Evolutionary conservation across 2,888 invertebrate species (phyloP).

Genomic region (Lithophane semibrunnea): DNA sequence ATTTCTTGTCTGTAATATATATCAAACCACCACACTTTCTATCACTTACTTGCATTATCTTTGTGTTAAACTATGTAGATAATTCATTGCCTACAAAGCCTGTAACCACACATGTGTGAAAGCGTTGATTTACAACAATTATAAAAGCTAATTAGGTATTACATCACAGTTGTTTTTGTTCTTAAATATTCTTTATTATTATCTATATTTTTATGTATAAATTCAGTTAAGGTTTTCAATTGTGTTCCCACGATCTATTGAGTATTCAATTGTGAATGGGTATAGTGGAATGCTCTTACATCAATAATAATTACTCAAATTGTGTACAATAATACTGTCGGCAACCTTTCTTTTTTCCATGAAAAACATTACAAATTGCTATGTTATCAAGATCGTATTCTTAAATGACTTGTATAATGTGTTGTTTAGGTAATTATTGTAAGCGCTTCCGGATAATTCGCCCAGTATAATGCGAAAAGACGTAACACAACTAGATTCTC

Average conservation of each 20-base stretch:
- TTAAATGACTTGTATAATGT: slow-evolving; percentile 57
- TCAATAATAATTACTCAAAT: slow-evolving; percentile 83
- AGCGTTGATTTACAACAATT: slow-evolving; percentile 57
- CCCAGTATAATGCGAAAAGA: slow-evolving; percentile 13
- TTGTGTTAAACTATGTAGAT: slow-evolving; percentile 31
- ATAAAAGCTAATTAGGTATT: slow-evolving; percentile 66
- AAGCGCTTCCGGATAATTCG: slow-evolving; percentile 54
- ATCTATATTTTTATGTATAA: slow-evolving; percentile 57
- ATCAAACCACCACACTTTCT: slow-evolving; percentile 60
- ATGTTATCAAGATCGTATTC: slow-evolving; percentile 72
- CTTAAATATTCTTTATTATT: slow-evolving; percentile 65
- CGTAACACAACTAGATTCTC: slow-evolving; percentile 22
- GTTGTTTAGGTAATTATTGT: slow-evolving; percentile 54
- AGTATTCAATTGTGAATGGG: slow-evolving; percentile 79
- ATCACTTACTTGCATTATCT: slow-evolving; percentile 29
- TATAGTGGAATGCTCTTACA: slow-evolving; percentile 71
- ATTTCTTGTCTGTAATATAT: slow-evolving; percentile 69
- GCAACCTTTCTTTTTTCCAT: slow-evolving; percentile 75
- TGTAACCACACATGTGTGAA: slow-evolving; percentile 58
- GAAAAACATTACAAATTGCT: slow-evolving; percentile 69
- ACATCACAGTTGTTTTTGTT: slow-evolving; percentile 70
- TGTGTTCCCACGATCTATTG: slow-evolving; percentile 82
- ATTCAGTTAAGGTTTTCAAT: slow-evolving; percentile 76
- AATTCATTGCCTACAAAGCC: slow-evolving; percentile 36
- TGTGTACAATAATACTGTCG: slow-evolving; percentile 73